Evolutionary conservation across 2,797 vertebrate genomes (phyloP).

Genomic region (Cossypha dichroa): DNA sequence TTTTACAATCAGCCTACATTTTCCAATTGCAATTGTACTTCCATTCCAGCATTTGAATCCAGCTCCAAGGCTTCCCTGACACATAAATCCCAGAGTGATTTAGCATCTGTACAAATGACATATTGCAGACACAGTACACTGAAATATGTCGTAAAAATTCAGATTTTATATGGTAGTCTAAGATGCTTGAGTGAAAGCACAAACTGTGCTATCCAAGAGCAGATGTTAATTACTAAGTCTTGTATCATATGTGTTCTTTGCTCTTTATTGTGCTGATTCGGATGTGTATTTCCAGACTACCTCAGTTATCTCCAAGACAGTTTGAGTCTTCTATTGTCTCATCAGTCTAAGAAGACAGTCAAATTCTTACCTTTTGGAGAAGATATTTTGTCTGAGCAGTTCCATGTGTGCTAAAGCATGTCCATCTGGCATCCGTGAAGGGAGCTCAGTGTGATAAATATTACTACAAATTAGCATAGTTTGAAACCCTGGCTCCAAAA

Average conservation of each 20-base stretch:
- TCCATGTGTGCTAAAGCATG: constrained; percentile 53
- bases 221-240: constrained; percentile 17
- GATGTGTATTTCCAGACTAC: background rate
- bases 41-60: background rate
- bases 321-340: background rate
- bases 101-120: background rate
- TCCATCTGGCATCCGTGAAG: constrained; percentile 30
- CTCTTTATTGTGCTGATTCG: background rate
- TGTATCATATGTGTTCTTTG: background rate
- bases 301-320: background rate
- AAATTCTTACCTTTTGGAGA: constrained; percentile 54
- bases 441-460: constrained; percentile 42
- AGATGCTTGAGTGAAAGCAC: constrained; percentile 9
- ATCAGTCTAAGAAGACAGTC: background rate
- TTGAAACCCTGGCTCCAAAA: constrained; percentile 20
- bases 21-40: background rate
- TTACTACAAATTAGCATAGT: constrained; percentile 32
- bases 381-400: constrained; percentile 38
- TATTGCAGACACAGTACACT: background rate
- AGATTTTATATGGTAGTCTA: background rate
- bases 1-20: background rate
- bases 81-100: background rate
- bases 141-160: background rate
- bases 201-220: background rate
- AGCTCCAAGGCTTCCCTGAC: background rate